phyloP scores from a whole-genome alignment of 2,113 vertebrate species.

The Chinchilla lanigera region DNA sequence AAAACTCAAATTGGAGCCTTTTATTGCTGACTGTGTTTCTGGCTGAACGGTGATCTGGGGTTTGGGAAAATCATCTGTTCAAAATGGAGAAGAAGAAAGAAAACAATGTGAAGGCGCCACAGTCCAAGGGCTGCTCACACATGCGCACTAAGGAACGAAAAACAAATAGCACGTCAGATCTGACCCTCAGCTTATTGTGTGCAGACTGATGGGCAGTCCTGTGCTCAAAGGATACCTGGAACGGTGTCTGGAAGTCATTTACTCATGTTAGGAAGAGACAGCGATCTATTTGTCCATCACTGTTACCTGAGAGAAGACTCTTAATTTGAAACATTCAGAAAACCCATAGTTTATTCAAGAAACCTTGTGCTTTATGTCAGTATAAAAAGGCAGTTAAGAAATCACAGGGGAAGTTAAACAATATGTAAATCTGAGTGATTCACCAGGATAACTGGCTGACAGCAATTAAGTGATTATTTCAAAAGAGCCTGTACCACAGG shows the following conservation, averaged over 20 bases:
- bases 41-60: slow-evolving; percentile 98
- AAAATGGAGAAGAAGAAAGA: slow-evolving; percentile 61
- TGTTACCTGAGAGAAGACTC: slow-evolving; percentile 74
- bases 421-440: neutral
- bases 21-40: slow-evolving; percentile 96
- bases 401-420: neutral
- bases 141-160: slow-evolving; percentile 15
- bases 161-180: neutral
- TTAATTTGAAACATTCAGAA: neutral
- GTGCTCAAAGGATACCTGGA: neutral
- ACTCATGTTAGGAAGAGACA: neutral
- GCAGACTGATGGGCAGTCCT: neutral
- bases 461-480: neutral
- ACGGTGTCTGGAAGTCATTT: neutral
- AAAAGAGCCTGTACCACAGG: neutral
- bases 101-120: slow-evolving; percentile 5
- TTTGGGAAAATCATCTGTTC: slow-evolving; percentile 97
- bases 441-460: neutral
- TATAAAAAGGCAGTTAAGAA: neutral
- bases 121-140: neutral
- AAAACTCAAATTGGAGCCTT: slow-evolving; percentile 95
- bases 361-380: neutral
- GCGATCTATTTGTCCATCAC: neutral
- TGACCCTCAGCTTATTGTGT: neutral
- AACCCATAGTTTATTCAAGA: neutral